Conservation (phyloP, 2,888 invertebrate species). For the Nymphalis polychloros region DNA sequence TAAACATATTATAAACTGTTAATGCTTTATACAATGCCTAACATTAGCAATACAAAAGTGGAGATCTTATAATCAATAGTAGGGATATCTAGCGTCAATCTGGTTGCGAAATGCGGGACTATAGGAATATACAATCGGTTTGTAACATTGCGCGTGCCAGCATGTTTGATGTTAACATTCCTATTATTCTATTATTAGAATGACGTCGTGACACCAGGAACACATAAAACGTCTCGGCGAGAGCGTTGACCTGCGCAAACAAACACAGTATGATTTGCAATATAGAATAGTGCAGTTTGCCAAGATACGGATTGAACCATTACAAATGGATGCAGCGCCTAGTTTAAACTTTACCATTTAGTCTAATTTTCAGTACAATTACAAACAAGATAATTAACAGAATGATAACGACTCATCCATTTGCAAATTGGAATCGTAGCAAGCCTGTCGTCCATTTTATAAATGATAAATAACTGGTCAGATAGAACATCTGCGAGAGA, state of each 20-base stretch:
- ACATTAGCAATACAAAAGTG: slow-evolving; percentile 28
- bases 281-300: slow-evolving; percentile 75
- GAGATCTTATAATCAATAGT: not conserved
- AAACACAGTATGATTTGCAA: slow-evolving; percentile 78
- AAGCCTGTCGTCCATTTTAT: slow-evolving; percentile 57
- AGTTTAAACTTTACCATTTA: slow-evolving; percentile 9
- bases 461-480: slow-evolving; percentile 65
- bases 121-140: slow-evolving; percentile 48
- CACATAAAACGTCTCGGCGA: slow-evolving; percentile 73
- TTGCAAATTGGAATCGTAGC: slow-evolving; percentile 61
- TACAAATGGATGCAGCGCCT: slow-evolving; percentile 49
- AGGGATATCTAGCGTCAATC: slow-evolving; percentile 3
- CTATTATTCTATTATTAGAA: slow-evolving; percentile 78
- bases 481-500: slow-evolving; percentile 53
- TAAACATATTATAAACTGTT: slow-evolving; percentile 70
- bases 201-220: slow-evolving; percentile 79
- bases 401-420: slow-evolving; percentile 51
- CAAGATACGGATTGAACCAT: slow-evolving; percentile 72
- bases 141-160: slow-evolving; percentile 65
- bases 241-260: slow-evolving; percentile 79
- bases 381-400: slow-evolving; percentile 23
- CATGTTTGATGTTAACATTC: slow-evolving; percentile 72
- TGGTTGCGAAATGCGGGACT: slow-evolving; percentile 50
- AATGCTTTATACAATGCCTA: slow-evolving; percentile 49
- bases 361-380: slow-evolving; percentile 30